These are phyloP conservation scores for Ameiurus melas DNA, from an alignment of 2,113 vertebrate species.

Conservation along the genomic window DNA sequence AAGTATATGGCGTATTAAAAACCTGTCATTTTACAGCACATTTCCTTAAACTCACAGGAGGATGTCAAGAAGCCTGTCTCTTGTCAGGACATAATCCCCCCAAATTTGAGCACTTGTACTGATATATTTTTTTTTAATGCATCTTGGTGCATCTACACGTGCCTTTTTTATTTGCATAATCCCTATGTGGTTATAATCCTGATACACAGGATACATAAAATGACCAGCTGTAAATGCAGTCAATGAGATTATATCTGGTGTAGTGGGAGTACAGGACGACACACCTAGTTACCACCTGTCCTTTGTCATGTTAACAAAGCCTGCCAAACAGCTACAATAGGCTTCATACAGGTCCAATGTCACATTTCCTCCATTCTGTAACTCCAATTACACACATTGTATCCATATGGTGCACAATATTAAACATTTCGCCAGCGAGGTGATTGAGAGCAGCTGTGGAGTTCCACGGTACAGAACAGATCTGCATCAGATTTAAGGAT, in stretches of 20 bases:
- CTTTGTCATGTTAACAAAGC: slow-evolving; percentile 30
- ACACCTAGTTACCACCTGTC: slow-evolving; percentile 23
- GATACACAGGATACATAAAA: background rate
- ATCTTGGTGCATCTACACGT: background rate
- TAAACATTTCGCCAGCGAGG: slow-evolving; percentile 31
- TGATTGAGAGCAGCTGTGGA: slow-evolving; percentile 67
- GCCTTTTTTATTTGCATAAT: background rate
- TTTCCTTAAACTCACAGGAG: background rate
- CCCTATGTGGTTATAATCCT: background rate
- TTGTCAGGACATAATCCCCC: background rate
- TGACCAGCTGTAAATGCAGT: background rate
- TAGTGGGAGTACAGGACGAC: background rate
- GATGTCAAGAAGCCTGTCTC: background rate
- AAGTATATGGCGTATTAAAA: background rate
- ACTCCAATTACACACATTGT: slow-evolving; percentile 16
- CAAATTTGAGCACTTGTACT: background rate
- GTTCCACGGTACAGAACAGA: slow-evolving; percentile 54
- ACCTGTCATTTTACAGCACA: background rate
- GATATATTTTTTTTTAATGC: background rate
- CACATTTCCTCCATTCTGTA: slow-evolving; percentile 28
- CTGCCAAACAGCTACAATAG: slow-evolving; percentile 20
- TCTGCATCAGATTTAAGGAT: slow-evolving; percentile 62
- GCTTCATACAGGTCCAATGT: slow-evolving; percentile 18
- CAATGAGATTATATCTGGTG: background rate
- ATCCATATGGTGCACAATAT: slow-evolving; percentile 46